Percentiles rank a stretch among this genome's conserved stretches.
These are phyloP conservation scores for Drosophila micromelanica DNA, from an alignment of 1,140 invertebrate species.

Conservation along the genomic window DNA sequence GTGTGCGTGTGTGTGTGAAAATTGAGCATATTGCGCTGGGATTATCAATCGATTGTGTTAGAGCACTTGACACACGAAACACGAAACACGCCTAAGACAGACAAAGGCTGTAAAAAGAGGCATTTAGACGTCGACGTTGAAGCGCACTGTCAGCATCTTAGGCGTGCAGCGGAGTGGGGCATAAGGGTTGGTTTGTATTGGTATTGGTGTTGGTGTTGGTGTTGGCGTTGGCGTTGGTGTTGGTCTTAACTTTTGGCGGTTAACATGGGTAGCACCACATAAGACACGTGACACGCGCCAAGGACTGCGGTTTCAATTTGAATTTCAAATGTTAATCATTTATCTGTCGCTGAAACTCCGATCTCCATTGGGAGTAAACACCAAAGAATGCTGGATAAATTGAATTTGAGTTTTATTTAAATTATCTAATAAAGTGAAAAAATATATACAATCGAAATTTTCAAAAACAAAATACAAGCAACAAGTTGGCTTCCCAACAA, in stretches of 20 bases:
- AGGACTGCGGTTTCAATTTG: neutral
- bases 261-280: neutral
- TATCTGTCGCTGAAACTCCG: neutral
- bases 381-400: too few relatives aligned
- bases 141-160: slow-evolving; percentile 3
- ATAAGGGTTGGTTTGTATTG: neutral
- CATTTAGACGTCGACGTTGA: slow-evolving; percentile 7
- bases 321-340: slow-evolving; percentile 16
- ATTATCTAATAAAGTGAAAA: neutral
- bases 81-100: slow-evolving; percentile 14
- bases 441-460: neutral
- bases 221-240: too few relatives aligned
- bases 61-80: slow-evolving; percentile 42
- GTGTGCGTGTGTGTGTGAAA: slow-evolving; percentile 21
- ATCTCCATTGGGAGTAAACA: too few relatives aligned
- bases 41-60: slow-evolving; percentile 51
- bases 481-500: neutral
- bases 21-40: slow-evolving; percentile 50
- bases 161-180: too few relatives aligned
- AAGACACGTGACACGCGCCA: neutral
- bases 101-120: slow-evolving; percentile 17
- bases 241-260: neutral
- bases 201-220: too few relatives aligned
- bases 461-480: neutral
- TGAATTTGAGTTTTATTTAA: too few relatives aligned